Base-by-base conservation (phyloP, 2,113 vertebrate species). In the Colinus virginianus region DNA sequence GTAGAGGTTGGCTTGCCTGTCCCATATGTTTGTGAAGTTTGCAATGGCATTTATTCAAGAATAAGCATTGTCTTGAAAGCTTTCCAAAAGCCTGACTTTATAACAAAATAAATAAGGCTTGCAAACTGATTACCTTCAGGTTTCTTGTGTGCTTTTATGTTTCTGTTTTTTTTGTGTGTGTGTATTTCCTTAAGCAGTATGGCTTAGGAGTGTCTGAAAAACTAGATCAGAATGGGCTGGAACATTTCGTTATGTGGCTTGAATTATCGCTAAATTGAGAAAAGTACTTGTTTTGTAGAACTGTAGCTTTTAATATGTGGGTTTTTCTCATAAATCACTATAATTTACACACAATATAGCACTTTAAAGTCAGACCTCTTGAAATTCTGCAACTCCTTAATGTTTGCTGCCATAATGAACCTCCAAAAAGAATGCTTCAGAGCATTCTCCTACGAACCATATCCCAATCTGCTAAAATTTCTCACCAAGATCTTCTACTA, bases 21-120 rank as follows among this genome's bases (percentile, higher is more conserved):
- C 77, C 26, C 53, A 53, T 28, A 30, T 2, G 1, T 96, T 95
- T 95, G 76, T 48, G 45, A 76, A 84, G 90, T 83, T 84, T 67
- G 5, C 72, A 63, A 81, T 76, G 90, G 90, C 91, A 68, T 95
- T 92, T 78, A 55, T 90, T 97, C 94, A 97, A 90, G 92, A 89
- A 72, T 63, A 87, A 78, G 9, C 7, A 40, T 71, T 84, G 64
- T 87, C 76, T 90, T 93, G 89, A 97, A 94, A 97, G 55, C 42
- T 79, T 90, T 94, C 90, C 83, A 91, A 89, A 95, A 88, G 30
- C 56, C 68, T 90, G 69, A 63, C 48, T 90, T 92, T 81, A 45
- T 53, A 88, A 78, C 70, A 87, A 94, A 96, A 81, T 77, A 78
- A 96, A 93, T 69, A 85, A 78, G 61, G 13, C 18, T 78, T 89